Evolutionary conservation across 30 jellyfish, hydroid and myxozoan species (phyloP).

Genomic region (Aurelia sp.): DNA sequence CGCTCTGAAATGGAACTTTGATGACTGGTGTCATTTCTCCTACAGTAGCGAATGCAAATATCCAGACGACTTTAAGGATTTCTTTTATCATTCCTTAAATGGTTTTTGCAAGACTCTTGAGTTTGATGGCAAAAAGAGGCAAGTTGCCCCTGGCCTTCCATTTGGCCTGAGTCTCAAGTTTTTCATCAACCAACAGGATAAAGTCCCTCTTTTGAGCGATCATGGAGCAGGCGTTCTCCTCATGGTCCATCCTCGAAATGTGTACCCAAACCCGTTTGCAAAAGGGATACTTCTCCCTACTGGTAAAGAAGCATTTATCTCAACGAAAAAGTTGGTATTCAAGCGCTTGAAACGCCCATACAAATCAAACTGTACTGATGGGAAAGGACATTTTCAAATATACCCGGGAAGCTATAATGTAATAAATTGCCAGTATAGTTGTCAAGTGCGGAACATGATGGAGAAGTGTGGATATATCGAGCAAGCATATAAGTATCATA

Average conservation of each 20-base stretch:
- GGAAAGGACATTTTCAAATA: slow-evolving; percentile 3
- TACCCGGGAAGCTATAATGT: slow-evolving; percentile 6
- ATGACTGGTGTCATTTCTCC: slow-evolving; percentile 13
- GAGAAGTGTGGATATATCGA: not conserved
- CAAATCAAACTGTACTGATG: slow-evolving; percentile 6
- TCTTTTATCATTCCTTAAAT: not conserved
- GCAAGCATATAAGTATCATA: slow-evolving; percentile 1
- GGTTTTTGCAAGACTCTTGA: slow-evolving; percentile 4
- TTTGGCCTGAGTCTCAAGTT: slow-evolving; percentile 8
- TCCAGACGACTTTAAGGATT: slow-evolving; percentile 10
- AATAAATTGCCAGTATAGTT: slow-evolving; percentile 8
- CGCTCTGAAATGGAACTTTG: slow-evolving; percentile 1
- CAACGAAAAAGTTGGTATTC: not conserved
- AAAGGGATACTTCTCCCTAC: not conserved
- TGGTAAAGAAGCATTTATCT: not conserved
- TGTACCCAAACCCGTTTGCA: slow-evolving; percentile 17
- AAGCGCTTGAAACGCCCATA: not conserved
- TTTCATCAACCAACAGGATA: not conserved
- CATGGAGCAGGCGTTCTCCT: not conserved
- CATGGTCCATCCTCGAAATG: slow-evolving; percentile 1
- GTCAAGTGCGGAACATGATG: not conserved
- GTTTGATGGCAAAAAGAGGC: not conserved
- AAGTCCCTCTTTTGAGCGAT: not conserved
- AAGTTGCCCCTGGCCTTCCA: slow-evolving; percentile 7
- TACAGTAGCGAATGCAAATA: not conserved